Base-by-base conservation (phyloP, 2,113 vertebrate species). In the Clarias magur region DNA sequence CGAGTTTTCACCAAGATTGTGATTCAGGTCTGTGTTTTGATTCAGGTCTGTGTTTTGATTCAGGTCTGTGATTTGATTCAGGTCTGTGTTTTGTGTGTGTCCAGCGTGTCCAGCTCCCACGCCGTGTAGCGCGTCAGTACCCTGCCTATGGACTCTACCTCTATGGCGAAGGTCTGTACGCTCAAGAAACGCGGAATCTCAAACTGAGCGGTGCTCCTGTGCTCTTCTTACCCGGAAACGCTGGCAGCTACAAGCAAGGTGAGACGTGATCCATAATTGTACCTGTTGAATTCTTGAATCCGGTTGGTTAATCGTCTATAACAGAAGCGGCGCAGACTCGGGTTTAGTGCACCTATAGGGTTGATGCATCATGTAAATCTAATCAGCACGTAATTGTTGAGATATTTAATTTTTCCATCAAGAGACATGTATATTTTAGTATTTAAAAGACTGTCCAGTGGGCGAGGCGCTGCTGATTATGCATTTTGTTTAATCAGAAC, bases 241-340 rank as follows among this genome's bases (percentile, higher is more conserved):
- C 98, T 85, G 98, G 98, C 85, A 99, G 98, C 92, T 97, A 97
- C 87, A 99, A 97, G 81, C 98, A 99, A 96, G 98, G 98, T 98
- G 91, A 92, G 92, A 56, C 23, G 42, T 34, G 0, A 13, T 42
- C 1, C 6, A 12, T 12, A 80, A 56, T 21, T 60, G 4, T 80
- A 80, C 79, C 30, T 80, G 17, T 13, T 15, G 57, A 62, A 38
- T 80, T 19, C 54, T 21, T 21, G 19, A 42, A 7, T 38, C 30
- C 62, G 57, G 62, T 81, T 42, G 79, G 79, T 60, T 73, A 23
- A 23, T 23, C 42, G 10, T 72, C 17, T 21, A 11, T 72, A 72
- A 42, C 19, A 48, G 70, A 19, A 42, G 34, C 38, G 3, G 15
- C 23, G n/a, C 63, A 63, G 5, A 15, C 62, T 25, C 21, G 9